Conservation (phyloP, 2,888 invertebrate genomes). For the Sialis lutaria region DNA sequence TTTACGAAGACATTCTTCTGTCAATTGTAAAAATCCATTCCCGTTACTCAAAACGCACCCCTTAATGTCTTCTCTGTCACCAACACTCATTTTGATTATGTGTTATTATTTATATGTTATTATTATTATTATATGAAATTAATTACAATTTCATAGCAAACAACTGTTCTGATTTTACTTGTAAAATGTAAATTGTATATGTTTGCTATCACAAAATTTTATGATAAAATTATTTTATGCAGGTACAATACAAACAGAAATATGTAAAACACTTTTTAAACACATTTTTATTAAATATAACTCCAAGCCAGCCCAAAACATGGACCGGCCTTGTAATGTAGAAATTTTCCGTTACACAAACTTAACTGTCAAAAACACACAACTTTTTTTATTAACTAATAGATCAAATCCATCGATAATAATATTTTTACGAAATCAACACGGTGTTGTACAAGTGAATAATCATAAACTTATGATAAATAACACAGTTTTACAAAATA, state of each 20-base stretch:
- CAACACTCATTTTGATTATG: constrained; percentile 28
- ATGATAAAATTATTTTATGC: too few relatives aligned
- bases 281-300: not conserved
- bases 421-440: not conserved
- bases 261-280: not conserved
- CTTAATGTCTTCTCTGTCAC: constrained; percentile 35
- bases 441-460: not conserved
- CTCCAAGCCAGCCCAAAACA: not conserved
- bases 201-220: too few relatives aligned
- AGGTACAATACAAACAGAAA: not conserved
- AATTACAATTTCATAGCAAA: too few relatives aligned
- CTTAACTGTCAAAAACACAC: not conserved
- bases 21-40: constrained; percentile 56
- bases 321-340: not conserved
- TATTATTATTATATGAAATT: too few relatives aligned
- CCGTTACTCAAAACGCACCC: constrained; percentile 39
- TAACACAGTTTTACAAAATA: too few relatives aligned
- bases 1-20: constrained; percentile 45
- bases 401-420: not conserved
- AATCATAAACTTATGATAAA: not conserved
- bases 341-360: constrained; percentile 3
- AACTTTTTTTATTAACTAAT: not conserved
- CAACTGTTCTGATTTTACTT: too few relatives aligned
- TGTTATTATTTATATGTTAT: too few relatives aligned
- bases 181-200: too few relatives aligned